Base-by-base conservation (phyloP, 2,888 invertebrate species). In the Oegoconia quadripuncta region DNA sequence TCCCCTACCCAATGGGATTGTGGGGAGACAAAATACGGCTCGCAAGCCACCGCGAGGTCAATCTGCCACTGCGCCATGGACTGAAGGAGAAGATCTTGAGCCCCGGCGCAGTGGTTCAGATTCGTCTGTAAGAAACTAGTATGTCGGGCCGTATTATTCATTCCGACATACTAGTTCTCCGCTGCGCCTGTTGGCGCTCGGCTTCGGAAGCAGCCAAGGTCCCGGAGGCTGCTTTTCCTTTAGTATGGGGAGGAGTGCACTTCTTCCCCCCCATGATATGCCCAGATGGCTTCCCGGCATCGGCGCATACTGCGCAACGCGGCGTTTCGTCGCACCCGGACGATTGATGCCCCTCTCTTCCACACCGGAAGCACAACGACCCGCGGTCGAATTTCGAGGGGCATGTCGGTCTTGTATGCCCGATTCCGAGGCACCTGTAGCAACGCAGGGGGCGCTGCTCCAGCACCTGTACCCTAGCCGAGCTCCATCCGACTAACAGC, bases 231-330 rank as follows among this genome's bases (percentile, higher is more conserved):
- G 5, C 14, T 14, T 8, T 12, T 11, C 9, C 7, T 9, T 18
- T 17, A n/a, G n/a, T n/a, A n/a, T n/a, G n/a, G 4, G 13, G 16
- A 25, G 32, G 36, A 17, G 18, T 1, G 11, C 26, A 38, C 2
- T 8, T 12, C 7, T 2, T 23, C 8, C 42, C 34, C 14, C 38
- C 34, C 25, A 38, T 38, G 3, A 22, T 4, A 18, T 42, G 38
- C 1, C 11, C 9, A 7, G 26, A 11, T 1, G 38, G 35, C 12
- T 26, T 15, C 1, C 39, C 36, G 1, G 34, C 34, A 3, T 20
- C 34, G 1, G 28, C 30, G 29, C 43, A 34, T 9, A 39, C 40
- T 0, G 39, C 30, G 23, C 43, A 44, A 8, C 9, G 16, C 11
- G 12, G 8, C 1, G 4, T 3, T 1, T n/a, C 34, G 8, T 9